Evolutionary conservation across 2,113 vertebrate species (phyloP), one percentile per base, ranked within the genome.

Genomic region (Percina caprodes): DNA sequence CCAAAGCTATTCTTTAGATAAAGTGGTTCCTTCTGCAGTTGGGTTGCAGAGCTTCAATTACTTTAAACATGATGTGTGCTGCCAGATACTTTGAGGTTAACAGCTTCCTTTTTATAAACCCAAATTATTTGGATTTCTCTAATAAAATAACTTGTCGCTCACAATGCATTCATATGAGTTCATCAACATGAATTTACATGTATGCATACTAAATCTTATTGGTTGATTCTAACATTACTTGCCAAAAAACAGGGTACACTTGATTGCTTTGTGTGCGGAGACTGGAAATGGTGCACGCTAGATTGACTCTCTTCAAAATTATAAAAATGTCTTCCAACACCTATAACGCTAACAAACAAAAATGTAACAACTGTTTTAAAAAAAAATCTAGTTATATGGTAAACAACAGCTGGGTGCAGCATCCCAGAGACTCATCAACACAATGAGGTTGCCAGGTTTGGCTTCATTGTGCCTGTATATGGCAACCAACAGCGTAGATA

Each of bases 401-500:
- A 10, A 56, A 24, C 45, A 69, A 42, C 46, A 16, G 18, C 46
- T 68, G 26, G 30, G 10, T 1, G 8, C 56, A 24, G 7, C 10
- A 45, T 52, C 39, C 49, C 19, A 46, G 55, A 72, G 68, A 46
- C 9, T 23, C 13, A 13, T 19, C 60, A 45, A 23, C 4, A 48
- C n/a, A 15, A 26, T 59, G 58, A 66, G 24, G 23, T 30, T 73
- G 30, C 61, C 54, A 59, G 54, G 45, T 73, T 73, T 74, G 78
- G 42, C 52, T 59, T 54, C 45, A 62, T 12, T 26, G 23, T 14
- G 5, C 16, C 39, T 23, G 23, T 15, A 45, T 11, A 63, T 18
- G 2, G 58, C 33, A 55, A 54, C 56, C 46, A 48, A 39, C 24
- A 21, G 5, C 4, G 51, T 2, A 56, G 45, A 68, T 49, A 42